Evolutionary conservation across 2,888 invertebrate genomes (phyloP).

Genomic region (Chesias legatella): DNA sequence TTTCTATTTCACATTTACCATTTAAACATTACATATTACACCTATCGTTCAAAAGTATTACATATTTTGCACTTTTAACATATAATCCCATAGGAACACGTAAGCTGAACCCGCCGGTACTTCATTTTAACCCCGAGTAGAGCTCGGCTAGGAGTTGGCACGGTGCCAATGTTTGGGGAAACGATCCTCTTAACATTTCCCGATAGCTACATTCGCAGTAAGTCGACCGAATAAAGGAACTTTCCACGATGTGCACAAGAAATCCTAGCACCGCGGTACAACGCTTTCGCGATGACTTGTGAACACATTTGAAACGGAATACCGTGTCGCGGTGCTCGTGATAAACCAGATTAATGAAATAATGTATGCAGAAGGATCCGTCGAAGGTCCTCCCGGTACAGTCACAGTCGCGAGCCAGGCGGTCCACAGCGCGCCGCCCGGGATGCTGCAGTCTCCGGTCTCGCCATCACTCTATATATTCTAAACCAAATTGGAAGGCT

Average conservation of each 20-base stretch:
- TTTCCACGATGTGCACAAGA: constrained; percentile 55
- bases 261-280: constrained; percentile 36
- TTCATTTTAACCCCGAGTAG: constrained; percentile 29
- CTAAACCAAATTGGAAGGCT: constrained; percentile 38
- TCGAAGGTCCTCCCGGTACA: constrained; percentile 40
- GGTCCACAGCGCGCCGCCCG: constrained; percentile 50
- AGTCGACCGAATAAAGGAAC: constrained; percentile 53
- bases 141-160: constrained; percentile 50
- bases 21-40: too few species aligned
- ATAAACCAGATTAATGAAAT: constrained; percentile 39
- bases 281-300: constrained; percentile 53
- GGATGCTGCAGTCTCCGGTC: constrained; percentile 43
- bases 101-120: constrained; percentile 29
- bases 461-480: constrained; percentile 42
- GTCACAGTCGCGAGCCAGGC: constrained; percentile 43
- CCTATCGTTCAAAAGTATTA: too few species aligned
- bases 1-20: too few species aligned
- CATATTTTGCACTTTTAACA: constrained; percentile 28
- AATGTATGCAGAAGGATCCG: constrained; percentile 31
- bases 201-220: constrained; percentile 57
- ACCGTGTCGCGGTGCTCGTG: constrained; percentile 34
- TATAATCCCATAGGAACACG: constrained; percentile 25
- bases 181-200: constrained; percentile 57
- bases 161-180: constrained; percentile 56
- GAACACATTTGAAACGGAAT: constrained; percentile 58